phyloP scores from a whole-genome alignment of 1,140 invertebrate genomes.

The Lepidurus packardi region DNA sequence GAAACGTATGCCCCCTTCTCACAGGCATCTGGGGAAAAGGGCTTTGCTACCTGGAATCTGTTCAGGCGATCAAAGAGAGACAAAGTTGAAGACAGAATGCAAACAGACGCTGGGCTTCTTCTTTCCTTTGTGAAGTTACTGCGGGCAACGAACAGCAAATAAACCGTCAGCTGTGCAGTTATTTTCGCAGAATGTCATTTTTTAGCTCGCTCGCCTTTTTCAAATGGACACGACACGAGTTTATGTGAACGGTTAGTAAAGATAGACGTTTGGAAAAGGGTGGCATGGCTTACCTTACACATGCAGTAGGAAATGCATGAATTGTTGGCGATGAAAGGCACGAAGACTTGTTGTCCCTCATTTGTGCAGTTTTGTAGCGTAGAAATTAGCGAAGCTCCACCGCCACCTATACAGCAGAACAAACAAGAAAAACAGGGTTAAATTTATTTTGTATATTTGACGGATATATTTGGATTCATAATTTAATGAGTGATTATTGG shows the following conservation, averaged over 20 bases:
- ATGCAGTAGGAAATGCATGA: neutral
- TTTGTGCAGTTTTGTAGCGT: neutral
- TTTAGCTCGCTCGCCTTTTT: neutral
- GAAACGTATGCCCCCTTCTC: neutral
- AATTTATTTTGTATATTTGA: neutral
- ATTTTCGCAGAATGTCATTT: neutral
- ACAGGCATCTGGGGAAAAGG: neutral
- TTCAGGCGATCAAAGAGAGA: neutral
- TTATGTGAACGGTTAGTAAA: neutral
- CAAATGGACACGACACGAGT: neutral
- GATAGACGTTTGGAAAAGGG: neutral
- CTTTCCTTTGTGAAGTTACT: too few relatives aligned
- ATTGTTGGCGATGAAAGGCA: neutral
- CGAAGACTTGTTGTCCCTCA: neutral
- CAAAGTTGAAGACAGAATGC: neutral
- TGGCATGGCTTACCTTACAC: neutral
- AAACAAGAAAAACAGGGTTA: neutral
- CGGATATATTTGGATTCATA: neutral
- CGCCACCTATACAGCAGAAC: neutral
- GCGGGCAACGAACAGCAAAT: too few relatives aligned
- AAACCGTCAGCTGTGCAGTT: too few relatives aligned
- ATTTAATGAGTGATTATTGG: too few relatives aligned
- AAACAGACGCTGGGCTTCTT: too few relatives aligned
- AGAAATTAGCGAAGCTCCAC: neutral
- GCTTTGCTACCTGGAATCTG: neutral